phyloP scores from a whole-genome alignment of 2,797 vertebrate species.

The Xenops minutus region DNA sequence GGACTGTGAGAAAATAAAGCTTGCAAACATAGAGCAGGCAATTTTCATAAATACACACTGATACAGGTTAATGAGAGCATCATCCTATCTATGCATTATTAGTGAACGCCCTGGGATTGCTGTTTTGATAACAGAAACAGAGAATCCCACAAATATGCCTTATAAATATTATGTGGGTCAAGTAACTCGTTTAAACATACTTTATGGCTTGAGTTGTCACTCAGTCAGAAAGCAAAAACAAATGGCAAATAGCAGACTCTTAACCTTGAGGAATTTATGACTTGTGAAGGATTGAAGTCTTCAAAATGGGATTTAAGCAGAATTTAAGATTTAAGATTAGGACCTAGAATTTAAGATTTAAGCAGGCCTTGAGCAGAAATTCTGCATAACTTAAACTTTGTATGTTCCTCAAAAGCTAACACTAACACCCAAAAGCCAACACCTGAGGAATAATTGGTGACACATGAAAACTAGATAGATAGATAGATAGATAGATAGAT shows the following conservation, averaged over 20 bases:
- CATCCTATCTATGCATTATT: fast-evolving
- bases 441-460: not conserved
- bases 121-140: not conserved
- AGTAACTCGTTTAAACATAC: not conserved
- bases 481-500: not conserved
- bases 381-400: not conserved
- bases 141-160: not conserved
- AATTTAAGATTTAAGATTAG: not conserved
- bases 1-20: not conserved
- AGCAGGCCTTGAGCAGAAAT: not conserved
- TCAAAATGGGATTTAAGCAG: not conserved
- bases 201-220: not conserved
- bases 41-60: not conserved
- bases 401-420: not conserved
- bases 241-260: not conserved
- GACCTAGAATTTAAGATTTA: too few species aligned
- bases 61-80: fast-evolving
- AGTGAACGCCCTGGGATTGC: not conserved
- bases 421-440: not conserved
- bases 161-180: not conserved
- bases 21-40: not conserved
- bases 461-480: not conserved
- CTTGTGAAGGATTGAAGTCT: not conserved
- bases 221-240: not conserved
- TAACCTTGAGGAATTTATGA: not conserved